phyloP scores from a whole-genome alignment of 2,888 invertebrate species.

The Lasioglossum marginatum region DNA sequence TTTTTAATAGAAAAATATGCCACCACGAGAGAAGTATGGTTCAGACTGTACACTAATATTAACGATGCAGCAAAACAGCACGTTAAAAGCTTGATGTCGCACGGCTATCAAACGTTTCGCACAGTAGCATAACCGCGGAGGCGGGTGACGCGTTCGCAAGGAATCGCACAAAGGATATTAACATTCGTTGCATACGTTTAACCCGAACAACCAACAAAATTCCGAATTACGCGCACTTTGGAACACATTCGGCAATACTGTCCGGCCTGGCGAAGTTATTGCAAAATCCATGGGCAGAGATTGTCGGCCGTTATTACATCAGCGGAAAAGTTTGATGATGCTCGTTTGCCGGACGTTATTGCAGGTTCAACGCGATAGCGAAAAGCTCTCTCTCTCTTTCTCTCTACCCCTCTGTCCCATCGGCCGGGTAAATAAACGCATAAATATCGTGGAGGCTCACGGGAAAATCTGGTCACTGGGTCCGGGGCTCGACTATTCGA shows the following conservation, averaged over 20 bases:
- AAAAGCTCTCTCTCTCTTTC: not conserved
- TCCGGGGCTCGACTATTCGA: slow-evolving; percentile 46
- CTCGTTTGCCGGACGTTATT: slow-evolving; percentile 53
- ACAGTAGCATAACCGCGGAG: not conserved
- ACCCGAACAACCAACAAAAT: slow-evolving; percentile 9
- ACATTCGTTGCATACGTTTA: not conserved
- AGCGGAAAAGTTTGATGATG: slow-evolving; percentile 52
- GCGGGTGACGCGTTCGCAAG: not conserved
- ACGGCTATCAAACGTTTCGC: not conserved
- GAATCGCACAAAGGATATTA: slow-evolving; percentile 4
- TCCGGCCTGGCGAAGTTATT: slow-evolving; percentile 36
- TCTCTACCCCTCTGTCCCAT: not conserved
- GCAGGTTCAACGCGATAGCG: slow-evolving; percentile 30
- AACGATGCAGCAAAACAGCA: not conserved
- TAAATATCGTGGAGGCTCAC: slow-evolving; percentile 41
- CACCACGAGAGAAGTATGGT: not conserved
- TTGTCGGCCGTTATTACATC: slow-evolving; percentile 54
- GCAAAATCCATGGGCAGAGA: slow-evolving; percentile 42
- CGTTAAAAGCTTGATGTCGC: not conserved
- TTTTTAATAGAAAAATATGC: not conserved
- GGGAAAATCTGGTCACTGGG: slow-evolving; percentile 47
- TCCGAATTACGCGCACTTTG: slow-evolving; percentile 9
- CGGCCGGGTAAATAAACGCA: slow-evolving; percentile 44
- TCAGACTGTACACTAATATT: not conserved
- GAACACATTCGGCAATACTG: slow-evolving; percentile 3